Conservation (phyloP, 2,888 invertebrate species). For the Apeira syringaria region DNA sequence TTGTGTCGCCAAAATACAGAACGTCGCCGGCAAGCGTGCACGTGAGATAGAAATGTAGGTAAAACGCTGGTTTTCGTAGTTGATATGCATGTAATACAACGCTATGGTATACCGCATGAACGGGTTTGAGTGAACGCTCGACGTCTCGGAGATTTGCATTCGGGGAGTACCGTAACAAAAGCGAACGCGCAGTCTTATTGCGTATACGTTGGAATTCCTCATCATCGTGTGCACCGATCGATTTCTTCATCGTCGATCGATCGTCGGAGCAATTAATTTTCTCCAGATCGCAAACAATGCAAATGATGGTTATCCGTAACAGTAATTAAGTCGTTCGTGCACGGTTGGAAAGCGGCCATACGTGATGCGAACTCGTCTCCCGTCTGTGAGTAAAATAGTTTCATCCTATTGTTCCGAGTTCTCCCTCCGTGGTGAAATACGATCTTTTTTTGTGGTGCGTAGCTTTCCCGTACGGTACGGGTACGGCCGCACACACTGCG, state of each 20-base stretch:
- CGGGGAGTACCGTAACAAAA: conserved; percentile 34
- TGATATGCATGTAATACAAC: conserved; percentile 15
- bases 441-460: conserved; percentile 44
- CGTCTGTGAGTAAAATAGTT: conserved; percentile 68
- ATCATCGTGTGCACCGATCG: conserved; percentile 42
- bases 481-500: conserved; percentile 18
- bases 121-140: conserved; percentile 12
- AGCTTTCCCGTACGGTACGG: conserved; percentile 61
- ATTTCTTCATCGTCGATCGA: conserved; percentile 55
- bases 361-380: conserved; percentile 55
- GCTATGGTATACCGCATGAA: conserved; percentile 16
- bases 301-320: conserved; percentile 74
- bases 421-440: conserved; percentile 55
- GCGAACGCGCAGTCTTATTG: conserved; percentile 33
- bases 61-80: conserved; percentile 31
- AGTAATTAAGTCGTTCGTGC: conserved; percentile 61
- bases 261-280: conserved; percentile 72
- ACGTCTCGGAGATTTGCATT: conserved; percentile 28
- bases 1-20: conserved; percentile 33
- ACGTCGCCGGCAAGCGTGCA: conserved; percentile 34
- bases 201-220: conserved; percentile 31
- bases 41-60: conserved; percentile 10
- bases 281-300: conserved; percentile 74
- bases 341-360: conserved; percentile 70
- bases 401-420: conserved; percentile 73